These are phyloP conservation scores for Polypedilum vanderplanki DNA, from an alignment of 1,140 invertebrate genomes.

Conservation along the genomic window DNA sequence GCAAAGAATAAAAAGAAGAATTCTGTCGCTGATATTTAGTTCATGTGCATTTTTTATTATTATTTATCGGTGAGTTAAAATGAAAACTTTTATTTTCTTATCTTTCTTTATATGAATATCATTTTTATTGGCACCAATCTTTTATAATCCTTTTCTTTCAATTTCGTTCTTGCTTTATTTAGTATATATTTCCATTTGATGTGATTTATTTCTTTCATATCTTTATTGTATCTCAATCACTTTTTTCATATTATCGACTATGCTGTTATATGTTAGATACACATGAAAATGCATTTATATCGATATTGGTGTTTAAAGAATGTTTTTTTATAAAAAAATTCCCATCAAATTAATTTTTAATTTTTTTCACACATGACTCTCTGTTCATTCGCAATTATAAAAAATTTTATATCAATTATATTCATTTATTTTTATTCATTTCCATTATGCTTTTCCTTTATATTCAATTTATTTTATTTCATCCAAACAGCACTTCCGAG, in stretches of 20 bases:
- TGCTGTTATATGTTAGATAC: conserved; percentile 18
- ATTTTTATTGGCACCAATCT: not conserved
- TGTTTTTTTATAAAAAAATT: not conserved
- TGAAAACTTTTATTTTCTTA: not conserved
- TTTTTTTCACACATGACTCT: conserved; percentile 32
- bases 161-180: not conserved
- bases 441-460: conserved; percentile 36
- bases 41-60: not conserved
- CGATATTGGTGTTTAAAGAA: not conserved
- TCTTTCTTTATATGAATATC: not conserved
- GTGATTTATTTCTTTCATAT: not conserved
- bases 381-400: conserved; percentile 33
- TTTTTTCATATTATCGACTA: not conserved
- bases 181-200: not conserved
- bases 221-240: not conserved
- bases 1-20: not conserved
- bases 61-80: not conserved
- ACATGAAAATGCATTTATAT: not conserved
- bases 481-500: conserved; percentile 48
- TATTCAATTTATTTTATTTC: not conserved
- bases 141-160: not conserved
- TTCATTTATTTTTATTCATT: conserved; percentile 35
- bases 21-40: conserved; percentile 23
- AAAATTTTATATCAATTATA: conserved; percentile 32
- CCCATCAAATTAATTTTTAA: not conserved